Percentiles rank a stretch among this genome's conserved stretches.
Conservation (phyloP, 2,797 vertebrate species). For the Odontamblyopus rebecca region DNA sequence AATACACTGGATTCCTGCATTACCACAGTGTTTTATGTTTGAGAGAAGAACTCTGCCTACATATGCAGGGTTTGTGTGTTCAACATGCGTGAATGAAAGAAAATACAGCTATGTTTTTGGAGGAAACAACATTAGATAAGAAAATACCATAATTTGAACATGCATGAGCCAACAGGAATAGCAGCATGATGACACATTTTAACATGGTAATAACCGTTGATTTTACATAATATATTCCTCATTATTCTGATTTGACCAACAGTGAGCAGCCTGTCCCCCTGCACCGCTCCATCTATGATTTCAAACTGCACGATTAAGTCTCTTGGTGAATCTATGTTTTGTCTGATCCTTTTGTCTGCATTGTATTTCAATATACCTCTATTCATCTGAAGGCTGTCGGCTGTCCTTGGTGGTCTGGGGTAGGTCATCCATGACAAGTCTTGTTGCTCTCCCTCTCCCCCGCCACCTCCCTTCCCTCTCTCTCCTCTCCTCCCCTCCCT, state of each 20-base stretch:
- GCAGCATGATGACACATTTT: too few species aligned
- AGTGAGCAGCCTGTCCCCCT: background rate
- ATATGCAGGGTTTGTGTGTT: too few species aligned
- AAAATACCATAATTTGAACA: too few species aligned
- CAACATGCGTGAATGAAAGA: too few species aligned
- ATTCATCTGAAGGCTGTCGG: constrained; percentile 31
- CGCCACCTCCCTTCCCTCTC: background rate
- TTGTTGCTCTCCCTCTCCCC: constrained; percentile 4
- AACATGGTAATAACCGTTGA: too few species aligned
- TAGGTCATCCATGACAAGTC: constrained; percentile 40
- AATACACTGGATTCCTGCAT: too few species aligned
- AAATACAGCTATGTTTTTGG: too few species aligned
- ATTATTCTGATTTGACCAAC: background rate
- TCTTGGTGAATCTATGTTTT: constrained; percentile 7
- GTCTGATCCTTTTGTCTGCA: constrained; percentile 13
- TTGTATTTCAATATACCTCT: constrained; percentile 27
- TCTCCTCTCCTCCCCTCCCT: background rate
- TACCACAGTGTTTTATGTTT: too few species aligned
- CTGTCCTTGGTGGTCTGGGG: constrained; percentile 44
- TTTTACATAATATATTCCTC: too few species aligned
- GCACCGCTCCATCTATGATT: background rate
- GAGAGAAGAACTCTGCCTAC: too few species aligned
- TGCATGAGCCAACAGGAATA: too few species aligned
- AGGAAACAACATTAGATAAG: too few species aligned
- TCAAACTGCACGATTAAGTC: background rate